These are phyloP conservation scores for Arctopsyche grandis DNA, from an alignment of 1,140 invertebrate genomes.

Conservation along the genomic window DNA sequence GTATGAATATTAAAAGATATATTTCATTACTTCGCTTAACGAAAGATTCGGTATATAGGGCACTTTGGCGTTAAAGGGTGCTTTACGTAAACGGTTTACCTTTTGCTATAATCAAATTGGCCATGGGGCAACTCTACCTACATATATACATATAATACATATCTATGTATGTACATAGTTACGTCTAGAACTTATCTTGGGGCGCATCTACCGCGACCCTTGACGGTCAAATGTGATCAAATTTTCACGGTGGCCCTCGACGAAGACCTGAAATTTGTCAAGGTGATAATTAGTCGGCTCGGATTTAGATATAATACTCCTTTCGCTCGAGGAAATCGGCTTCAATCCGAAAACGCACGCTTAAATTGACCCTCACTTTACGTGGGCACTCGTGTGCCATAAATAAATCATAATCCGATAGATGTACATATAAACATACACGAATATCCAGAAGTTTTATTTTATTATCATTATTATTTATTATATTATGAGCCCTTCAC, in stretches of 20 bases:
- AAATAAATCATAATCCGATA: no score
- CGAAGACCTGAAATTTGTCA: not conserved
- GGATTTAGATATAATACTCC: not conserved
- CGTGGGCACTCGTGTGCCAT: no score
- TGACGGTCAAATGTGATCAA: conserved; percentile 17
- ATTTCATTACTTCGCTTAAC: no score
- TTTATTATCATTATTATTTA: no score
- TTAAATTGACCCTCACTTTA: no score
- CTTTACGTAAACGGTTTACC: conserved; percentile 1
- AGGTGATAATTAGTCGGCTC: conserved; percentile 2
- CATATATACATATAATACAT: not conserved
- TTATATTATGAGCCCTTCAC: no score
- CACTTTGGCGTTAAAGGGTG: not conserved
- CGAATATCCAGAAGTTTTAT: no score
- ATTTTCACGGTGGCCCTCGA: not conserved
- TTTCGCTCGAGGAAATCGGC: not conserved
- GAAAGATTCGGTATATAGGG: no score
- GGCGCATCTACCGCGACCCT: not conserved
- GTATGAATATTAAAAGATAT: no score
- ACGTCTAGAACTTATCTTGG: not conserved
- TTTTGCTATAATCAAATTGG: conserved; percentile 13
- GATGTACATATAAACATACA: no score
- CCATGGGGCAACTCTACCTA: not conserved
- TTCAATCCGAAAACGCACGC: no score
- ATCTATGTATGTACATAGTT: no score